phyloP scores from a whole-genome alignment of 2,797 vertebrate species.

The Cercopithecus neglectus region DNA sequence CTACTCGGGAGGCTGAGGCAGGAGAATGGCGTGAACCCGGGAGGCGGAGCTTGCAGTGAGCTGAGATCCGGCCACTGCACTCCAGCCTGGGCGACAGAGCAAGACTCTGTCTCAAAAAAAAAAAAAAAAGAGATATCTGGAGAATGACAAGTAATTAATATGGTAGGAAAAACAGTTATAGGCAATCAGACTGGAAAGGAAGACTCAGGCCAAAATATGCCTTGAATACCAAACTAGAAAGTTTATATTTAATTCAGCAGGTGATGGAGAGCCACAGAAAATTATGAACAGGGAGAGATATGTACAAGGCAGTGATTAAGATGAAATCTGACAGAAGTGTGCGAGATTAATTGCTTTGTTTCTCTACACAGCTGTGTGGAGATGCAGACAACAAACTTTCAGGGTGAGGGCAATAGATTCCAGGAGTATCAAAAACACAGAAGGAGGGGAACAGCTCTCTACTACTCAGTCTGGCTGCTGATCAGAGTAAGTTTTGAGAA shows the following conservation, averaged over 20 bases:
- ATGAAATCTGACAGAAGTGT: background rate
- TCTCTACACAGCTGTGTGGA: background rate
- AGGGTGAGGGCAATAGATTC: background rate
- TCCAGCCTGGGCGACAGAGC: background rate
- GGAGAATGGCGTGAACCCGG: background rate
- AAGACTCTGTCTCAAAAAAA: background rate
- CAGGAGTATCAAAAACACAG: background rate
- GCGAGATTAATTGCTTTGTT: slow-evolving; percentile 19
- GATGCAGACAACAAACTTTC: background rate
- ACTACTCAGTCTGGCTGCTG: background rate
- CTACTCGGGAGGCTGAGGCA: background rate
- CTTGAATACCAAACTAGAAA: background rate
- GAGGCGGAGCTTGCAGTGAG: background rate
- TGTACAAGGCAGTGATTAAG: background rate
- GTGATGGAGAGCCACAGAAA: background rate
- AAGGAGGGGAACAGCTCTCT: background rate
- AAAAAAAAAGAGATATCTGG: background rate
- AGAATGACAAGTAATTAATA: background rate
- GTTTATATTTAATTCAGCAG: slow-evolving; percentile 8
- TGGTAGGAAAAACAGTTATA: background rate
- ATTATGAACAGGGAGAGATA: background rate
- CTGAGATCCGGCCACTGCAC: background rate
- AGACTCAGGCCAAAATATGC: background rate
- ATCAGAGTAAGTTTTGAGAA: slow-evolving; percentile 10
- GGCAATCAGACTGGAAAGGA: background rate